Evolutionary conservation across 2,113 vertebrate genomes (phyloP).

Genomic region (Mesoclemmys tuberculata): DNA sequence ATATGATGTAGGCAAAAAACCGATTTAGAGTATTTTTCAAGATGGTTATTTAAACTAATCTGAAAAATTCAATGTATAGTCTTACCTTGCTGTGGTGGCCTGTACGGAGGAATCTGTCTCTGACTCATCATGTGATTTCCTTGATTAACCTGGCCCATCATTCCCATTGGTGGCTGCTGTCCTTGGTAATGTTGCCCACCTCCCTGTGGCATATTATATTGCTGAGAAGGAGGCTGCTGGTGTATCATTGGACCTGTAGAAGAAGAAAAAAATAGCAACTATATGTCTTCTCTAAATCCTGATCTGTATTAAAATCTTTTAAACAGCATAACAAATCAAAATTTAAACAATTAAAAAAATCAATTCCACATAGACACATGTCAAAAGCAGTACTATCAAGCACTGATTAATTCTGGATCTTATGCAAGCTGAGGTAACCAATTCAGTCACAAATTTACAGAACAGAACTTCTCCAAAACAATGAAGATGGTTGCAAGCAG

Average conservation of each 20-base stretch:
- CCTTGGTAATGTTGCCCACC: slow-evolving; percentile 96
- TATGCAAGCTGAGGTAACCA: not conserved
- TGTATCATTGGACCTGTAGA: slow-evolving; percentile 95
- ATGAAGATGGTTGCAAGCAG: not conserved
- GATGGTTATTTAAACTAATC: not conserved
- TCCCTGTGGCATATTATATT: slow-evolving; percentile 96
- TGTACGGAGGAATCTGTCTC: slow-evolving; percentile 97
- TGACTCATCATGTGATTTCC: slow-evolving; percentile 98
- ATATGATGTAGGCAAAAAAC: slow-evolving; percentile 22
- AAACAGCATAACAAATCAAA: not conserved
- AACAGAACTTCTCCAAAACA: not conserved
- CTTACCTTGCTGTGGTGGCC: slow-evolving; percentile 97
- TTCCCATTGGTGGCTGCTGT: slow-evolving; percentile 95
- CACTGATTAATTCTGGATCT: not conserved
- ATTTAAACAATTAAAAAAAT: not conserved
- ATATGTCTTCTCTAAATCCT: rapidly evolving
- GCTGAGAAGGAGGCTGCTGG: slow-evolving; percentile 95
- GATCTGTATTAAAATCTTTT: not conserved
- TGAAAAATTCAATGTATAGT: not conserved
- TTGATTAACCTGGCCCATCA: slow-evolving; percentile 97
- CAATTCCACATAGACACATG: not conserved
- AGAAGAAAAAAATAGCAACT: not conserved
- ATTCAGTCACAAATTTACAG: not conserved
- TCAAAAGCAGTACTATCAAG: not conserved
- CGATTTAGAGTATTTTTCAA: slow-evolving; percentile 8